Conservation (phyloP, 2,113 vertebrate genomes). For the Pachyramphus minor region DNA sequence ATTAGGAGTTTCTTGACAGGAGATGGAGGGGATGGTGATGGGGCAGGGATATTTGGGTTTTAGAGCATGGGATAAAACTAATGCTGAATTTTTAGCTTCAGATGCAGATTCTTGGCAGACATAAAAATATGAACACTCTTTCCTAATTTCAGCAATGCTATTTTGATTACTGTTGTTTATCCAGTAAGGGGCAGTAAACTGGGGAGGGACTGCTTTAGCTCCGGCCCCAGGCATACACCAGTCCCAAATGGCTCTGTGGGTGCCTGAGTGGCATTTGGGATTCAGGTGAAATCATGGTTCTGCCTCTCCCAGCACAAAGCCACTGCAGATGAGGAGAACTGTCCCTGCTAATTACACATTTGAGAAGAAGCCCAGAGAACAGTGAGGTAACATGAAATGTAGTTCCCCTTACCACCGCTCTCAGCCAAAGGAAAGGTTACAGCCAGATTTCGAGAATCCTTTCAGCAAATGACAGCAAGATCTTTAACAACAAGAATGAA, state of each 20-base stretch:
- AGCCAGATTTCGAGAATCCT: background rate
- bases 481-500: slow-evolving; percentile 22
- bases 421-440: background rate
- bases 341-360: background rate
- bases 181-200: background rate
- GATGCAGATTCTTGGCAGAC: background rate
- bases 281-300: background rate
- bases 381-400: background rate
- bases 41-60: background rate
- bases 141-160: background rate
- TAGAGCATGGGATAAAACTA: background rate
- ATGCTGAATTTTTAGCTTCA: background rate
- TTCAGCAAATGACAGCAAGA: slow-evolving; percentile 26
- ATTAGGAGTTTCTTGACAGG: background rate
- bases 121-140: background rate
- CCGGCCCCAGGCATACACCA: background rate
- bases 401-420: background rate
- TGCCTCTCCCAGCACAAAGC: background rate
- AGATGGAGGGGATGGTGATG: background rate
- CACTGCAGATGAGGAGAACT: background rate
- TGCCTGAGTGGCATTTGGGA: background rate
- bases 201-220: background rate
- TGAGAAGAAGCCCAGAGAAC: background rate
- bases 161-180: background rate
- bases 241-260: background rate